Evolutionary conservation across 1,140 invertebrate genomes (phyloP).

Genomic region (Heliconius congener): DNA sequence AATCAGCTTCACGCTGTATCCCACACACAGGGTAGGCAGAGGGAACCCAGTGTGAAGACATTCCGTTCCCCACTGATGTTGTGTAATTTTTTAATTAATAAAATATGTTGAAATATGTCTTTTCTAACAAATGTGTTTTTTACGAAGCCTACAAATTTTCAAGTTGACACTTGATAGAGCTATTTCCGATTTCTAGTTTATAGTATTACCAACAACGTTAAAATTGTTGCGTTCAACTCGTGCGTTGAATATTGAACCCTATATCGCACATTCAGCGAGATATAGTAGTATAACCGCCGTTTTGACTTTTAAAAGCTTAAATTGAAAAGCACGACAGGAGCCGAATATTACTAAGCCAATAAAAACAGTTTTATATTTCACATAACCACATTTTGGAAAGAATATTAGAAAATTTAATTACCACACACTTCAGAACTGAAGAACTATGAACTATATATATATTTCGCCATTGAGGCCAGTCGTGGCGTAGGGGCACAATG

Average conservation of each 20-base stretch:
- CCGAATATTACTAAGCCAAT: not conserved
- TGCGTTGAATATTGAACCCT: not conserved
- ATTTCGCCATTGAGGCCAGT: no score
- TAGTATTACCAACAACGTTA: not conserved
- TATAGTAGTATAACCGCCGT: not conserved
- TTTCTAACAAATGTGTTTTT: no score
- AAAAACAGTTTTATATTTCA: not conserved
- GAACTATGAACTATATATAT: no score
- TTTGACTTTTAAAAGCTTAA: not conserved
- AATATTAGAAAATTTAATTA: not conserved
- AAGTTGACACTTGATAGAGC: no score
- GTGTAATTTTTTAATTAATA: no score
- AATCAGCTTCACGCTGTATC: no score
- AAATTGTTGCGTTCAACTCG: not conserved
- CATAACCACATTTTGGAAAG: not conserved
- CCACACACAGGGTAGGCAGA: no score
- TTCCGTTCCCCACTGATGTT: no score
- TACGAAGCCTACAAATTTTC: no score
- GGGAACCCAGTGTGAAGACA: no score
- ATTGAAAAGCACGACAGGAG: not conserved
- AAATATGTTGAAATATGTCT: no score
- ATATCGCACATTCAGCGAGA: not conserved
- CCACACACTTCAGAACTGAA: no score
- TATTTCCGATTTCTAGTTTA: not conserved
- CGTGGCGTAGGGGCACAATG: not conserved